Conservation (phyloP, 1,140 invertebrate species). For the Phocides pigmalion region DNA sequence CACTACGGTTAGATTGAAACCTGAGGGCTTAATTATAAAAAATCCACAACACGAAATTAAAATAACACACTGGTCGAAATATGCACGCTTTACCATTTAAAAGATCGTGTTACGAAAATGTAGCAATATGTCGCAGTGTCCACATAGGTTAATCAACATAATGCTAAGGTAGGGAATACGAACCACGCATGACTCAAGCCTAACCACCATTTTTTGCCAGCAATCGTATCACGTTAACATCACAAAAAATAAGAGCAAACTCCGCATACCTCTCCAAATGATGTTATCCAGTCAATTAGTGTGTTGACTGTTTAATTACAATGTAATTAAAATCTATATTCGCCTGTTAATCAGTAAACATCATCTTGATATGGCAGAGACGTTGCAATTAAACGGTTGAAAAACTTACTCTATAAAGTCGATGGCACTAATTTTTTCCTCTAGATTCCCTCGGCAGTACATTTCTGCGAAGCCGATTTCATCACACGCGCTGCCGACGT, state of each 20-base stretch:
- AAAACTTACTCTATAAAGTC: conserved; percentile 62
- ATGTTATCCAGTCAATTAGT: conserved; percentile 56
- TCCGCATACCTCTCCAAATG: conserved; percentile 39
- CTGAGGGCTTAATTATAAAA: neutral
- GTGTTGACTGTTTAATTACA: conserved; percentile 60
- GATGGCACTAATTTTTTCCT: conserved; percentile 54
- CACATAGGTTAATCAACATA: conserved; percentile 43
- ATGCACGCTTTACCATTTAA: conserved; percentile 37
- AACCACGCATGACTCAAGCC: conserved; percentile 33
- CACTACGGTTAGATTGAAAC: neutral
- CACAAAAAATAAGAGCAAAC: conserved; percentile 47
- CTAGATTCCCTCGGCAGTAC: conserved; percentile 45
- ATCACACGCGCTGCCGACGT: conserved; percentile 40
- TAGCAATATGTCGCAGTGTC: conserved; percentile 29
- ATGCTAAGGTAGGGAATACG: conserved; percentile 43
- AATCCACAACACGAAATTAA: conserved; percentile 33
- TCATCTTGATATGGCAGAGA: conserved; percentile 56
- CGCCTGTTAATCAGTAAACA: conserved; percentile 50
- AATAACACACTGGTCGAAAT: conserved; percentile 41
- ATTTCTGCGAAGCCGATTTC: conserved; percentile 52
- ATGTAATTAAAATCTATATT: conserved; percentile 63
- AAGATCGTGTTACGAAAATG: conserved; percentile 42
- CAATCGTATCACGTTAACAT: conserved; percentile 26
- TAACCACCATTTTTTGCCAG: conserved; percentile 41
- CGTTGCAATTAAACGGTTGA: conserved; percentile 53